Base-by-base conservation (phyloP, 2,797 vertebrate genomes). In the Enteromius radiatus region DNA sequence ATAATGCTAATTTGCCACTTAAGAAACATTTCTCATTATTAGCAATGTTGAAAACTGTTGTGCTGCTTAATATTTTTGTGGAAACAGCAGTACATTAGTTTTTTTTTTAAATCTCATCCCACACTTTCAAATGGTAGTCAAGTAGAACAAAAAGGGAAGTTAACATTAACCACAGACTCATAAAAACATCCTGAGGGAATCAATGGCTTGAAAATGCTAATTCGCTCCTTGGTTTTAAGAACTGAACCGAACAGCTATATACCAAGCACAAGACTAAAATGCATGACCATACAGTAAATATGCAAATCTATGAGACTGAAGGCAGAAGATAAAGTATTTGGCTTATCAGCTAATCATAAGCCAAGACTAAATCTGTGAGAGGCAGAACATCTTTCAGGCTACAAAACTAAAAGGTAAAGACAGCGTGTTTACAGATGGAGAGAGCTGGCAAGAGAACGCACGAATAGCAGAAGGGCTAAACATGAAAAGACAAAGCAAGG, bases 401-500 rank as follows among this genome's bases (percentile, higher is more conserved):
- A 54, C 11, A 54, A 33, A 7, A 33, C 71, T 75, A 54, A 65
- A 82, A 56, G 71, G 61, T 54, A 76, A 63, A 52, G 47, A 56
- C 45, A 31, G 41, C 68, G 33, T 52, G 61, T 45, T 68, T 82
- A 67, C 49, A 76, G 71, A 82, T 76, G 49, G 47, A 76, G 71
- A 73, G 26, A 59, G 47, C 49, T 76, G 36, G 71, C 80, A 56
- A 23, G 56, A 81, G 61, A 82, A 68, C 1, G n/a, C 56, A 64
- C 2, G 1, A 19, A 49, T 12, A 64, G 54, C 69, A 81, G 69
- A 81, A 81, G 21, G 43, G 43, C 67, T 64, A 68, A 75, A 67
- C 17, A 31, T 67, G 71, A 43, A 82, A 75, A 56, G 71, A 82
- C 45, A 76, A 67, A 67, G 80, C 21, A 26, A 70, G 17, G 45